Base-by-base conservation (phyloP, 2,797 vertebrate genomes). In the Hydrocynus forskahlii region DNA sequence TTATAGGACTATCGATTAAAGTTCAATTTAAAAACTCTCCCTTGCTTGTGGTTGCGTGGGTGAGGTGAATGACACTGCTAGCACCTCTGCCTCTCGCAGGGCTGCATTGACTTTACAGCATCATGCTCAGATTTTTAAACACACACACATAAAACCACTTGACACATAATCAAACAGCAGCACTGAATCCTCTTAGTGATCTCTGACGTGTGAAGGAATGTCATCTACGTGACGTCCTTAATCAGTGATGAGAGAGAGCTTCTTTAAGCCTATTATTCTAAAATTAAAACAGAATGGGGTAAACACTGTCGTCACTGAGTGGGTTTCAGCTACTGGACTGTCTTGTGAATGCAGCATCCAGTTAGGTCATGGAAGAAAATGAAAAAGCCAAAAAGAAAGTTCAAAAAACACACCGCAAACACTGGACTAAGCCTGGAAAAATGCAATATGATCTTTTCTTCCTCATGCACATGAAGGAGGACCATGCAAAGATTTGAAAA, bases 201-300 rank as follows among this genome's bases (percentile, higher is more conserved):
- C 66, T 60, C 67, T 67, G 57, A 80, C 54, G 64, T 63, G 74
- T 43, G 38, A 72, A 57, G 17, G 63, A 59, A 23, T 57, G 75
- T 50, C 75, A 59, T 76, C 52, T 38, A 9, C 4, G n/a, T 72
- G 60, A 21, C 59, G 7, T 13, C 21, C 76, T 40, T 40, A 40
- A 78, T 73, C 59, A 74, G 43, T 23, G 73, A 64, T 14, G 23
- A 14, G 62, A 45, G 25, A 12, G 54, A 13, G 57, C 13, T 78
- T 59, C 16, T n/a, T 73, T n/a, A 67, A 79, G 55, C 54, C 17
- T 38, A 83, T 78, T 52, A 73, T 73, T 82, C 68, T 74, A 62
- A 63, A 81, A 76, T 71, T 74, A 21, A 78, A 68, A 29, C 17
- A 23, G 63, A 73, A 12, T 62, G 2, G 62, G 67, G 57, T 54